phyloP scores from a whole-genome alignment of 1,140 invertebrate genomes.

The Drosophila rhopaloa region DNA sequence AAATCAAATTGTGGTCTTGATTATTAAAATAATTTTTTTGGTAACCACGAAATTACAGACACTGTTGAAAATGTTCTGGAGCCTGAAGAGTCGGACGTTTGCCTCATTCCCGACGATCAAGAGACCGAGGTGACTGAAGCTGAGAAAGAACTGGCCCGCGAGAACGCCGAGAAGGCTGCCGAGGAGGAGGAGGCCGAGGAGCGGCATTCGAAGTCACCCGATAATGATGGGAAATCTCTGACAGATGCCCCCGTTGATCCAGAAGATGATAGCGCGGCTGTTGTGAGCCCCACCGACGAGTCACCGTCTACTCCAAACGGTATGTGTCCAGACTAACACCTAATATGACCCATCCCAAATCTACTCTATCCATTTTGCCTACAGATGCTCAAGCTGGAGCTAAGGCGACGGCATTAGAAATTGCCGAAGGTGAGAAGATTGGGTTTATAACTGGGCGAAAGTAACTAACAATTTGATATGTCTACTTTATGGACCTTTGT shows the following conservation, averaged over 20 bases:
- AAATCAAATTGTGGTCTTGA: too few species aligned
- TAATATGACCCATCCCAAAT: slow-evolving; percentile 9
- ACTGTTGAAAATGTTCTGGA: slow-evolving; percentile 80
- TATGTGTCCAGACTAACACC: slow-evolving; percentile 27
- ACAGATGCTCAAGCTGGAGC: slow-evolving; percentile 68
- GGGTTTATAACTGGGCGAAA: slow-evolving; percentile 8
- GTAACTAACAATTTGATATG: not conserved
- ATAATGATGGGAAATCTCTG: slow-evolving; percentile 10
- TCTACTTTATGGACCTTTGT: not conserved
- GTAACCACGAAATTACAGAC: slow-evolving; percentile 23
- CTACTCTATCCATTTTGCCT: slow-evolving; percentile 43
- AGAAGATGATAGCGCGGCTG: slow-evolving; percentile 13
- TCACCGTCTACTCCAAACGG: slow-evolving; percentile 27
- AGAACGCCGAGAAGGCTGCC: slow-evolving; percentile 85
- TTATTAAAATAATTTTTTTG: not conserved
- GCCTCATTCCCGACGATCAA: slow-evolving; percentile 84
- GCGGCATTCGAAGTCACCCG: slow-evolving; percentile 44
- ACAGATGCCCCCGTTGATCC: slow-evolving; percentile 17
- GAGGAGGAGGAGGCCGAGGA: slow-evolving; percentile 68
- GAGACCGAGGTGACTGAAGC: slow-evolving; percentile 87
- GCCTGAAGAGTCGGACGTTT: slow-evolving; percentile 81
- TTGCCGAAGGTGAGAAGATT: slow-evolving; percentile 69
- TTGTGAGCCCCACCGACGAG: slow-evolving; percentile 20
- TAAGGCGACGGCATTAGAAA: slow-evolving; percentile 44
- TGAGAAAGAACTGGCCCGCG: slow-evolving; percentile 87